Evolutionary conservation across 2,113 vertebrate species (phyloP).

Genomic region (Bubo blakistoni): DNA sequence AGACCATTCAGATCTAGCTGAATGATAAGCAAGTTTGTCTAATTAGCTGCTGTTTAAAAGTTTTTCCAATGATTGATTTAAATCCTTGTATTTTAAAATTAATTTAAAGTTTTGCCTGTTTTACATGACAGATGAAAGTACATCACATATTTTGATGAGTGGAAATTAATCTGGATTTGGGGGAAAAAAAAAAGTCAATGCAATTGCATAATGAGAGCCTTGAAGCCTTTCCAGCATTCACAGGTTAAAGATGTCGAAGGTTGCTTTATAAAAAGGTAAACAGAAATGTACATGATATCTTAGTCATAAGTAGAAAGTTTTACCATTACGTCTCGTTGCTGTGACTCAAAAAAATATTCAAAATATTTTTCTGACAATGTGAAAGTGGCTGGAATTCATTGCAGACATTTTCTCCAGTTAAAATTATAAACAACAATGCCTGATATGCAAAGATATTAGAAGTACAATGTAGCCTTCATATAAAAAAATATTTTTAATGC

Average conservation of each 20-base stretch:
- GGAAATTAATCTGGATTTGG: not conserved
- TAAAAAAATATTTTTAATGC: not conserved
- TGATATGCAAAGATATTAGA: not conserved
- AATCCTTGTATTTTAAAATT: not conserved
- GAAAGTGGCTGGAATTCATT: not conserved
- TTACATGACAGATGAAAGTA: not conserved
- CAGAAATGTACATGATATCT: not conserved
- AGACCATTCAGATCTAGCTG: not conserved
- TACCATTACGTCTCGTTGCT: not conserved
- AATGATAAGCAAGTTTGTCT: not conserved
- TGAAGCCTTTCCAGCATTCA: not conserved
- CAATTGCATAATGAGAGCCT: not conserved
- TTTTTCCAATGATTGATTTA: not conserved
- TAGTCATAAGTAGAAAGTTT: not conserved
- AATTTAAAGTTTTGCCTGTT: not conserved
- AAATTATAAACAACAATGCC: not conserved
- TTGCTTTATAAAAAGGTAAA: not conserved
- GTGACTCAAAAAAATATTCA: not conserved
- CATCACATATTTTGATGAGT: not conserved
- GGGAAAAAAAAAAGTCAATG: not conserved
- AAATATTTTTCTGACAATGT: not conserved
- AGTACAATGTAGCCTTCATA: not conserved
- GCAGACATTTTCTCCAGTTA: not conserved
- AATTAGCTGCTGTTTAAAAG: not conserved
- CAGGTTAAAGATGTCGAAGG: not conserved